A percentile compares a stretch with the other conserved stretches of the same genome.
These are phyloP conservation scores for Watsonalla binaria DNA, from an alignment of 2,888 invertebrate genomes.

Conservation along the genomic window DNA sequence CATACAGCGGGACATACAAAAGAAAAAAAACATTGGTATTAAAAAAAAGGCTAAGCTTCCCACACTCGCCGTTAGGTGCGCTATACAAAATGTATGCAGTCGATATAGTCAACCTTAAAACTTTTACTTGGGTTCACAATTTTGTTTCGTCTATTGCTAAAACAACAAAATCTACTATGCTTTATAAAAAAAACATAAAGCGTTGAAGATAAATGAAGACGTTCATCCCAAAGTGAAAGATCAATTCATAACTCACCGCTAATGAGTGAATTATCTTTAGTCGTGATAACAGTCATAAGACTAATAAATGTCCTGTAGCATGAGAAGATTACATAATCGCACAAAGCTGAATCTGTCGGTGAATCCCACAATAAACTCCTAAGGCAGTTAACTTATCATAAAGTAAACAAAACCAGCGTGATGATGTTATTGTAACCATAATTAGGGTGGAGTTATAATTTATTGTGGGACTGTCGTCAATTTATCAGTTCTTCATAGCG, in stretches of 20 bases:
- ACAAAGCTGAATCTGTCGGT: slow-evolving; percentile 18
- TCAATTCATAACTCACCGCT: not conserved
- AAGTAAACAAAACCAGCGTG: slow-evolving; percentile 18
- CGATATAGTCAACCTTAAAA: too few species aligned
- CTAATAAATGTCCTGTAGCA: slow-evolving; percentile 10
- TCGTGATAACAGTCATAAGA: slow-evolving; percentile 6
- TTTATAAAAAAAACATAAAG: too few species aligned
- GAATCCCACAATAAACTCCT: slow-evolving; percentile 17
- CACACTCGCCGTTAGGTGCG: too few species aligned
- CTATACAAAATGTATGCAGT: too few species aligned
- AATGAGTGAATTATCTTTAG: not conserved
- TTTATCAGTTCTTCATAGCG: not conserved
- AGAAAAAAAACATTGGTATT: too few species aligned
- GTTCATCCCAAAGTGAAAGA: too few species aligned
- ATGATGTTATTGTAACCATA: slow-evolving; percentile 16
- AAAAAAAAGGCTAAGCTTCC: too few species aligned
- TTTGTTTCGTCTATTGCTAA: too few species aligned
- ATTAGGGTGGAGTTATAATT: slow-evolving; percentile 15
- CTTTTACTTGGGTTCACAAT: too few species aligned
- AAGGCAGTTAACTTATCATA: slow-evolving; percentile 17
- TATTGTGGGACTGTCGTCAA: slow-evolving; percentile 2
- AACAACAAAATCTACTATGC: too few species aligned
- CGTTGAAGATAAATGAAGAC: too few species aligned
- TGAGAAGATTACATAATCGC: slow-evolving; percentile 16
- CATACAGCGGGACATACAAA: too few species aligned